Evolutionary conservation across 35 echinoderm and acorn worm species (phyloP).

Genomic region (Lytechinus variegatus): DNA sequence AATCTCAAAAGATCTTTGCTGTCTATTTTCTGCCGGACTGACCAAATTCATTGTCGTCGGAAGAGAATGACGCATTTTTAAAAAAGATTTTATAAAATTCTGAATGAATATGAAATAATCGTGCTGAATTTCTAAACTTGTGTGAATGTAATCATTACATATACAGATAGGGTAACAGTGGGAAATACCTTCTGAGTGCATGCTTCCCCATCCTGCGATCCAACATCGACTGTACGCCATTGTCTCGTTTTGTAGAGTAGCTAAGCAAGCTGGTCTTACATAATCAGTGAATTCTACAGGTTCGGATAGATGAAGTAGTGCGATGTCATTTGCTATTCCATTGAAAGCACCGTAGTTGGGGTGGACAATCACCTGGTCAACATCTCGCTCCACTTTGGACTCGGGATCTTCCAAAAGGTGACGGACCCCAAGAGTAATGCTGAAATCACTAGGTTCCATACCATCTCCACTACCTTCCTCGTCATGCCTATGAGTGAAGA

Average conservation of each 20-base stretch:
- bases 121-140: too few species aligned
- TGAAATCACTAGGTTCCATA: not conserved
- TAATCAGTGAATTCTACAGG: conserved; percentile 65
- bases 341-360: not conserved
- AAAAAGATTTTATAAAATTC: too few species aligned
- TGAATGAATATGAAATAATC: too few species aligned
- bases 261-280: conserved; percentile 67
- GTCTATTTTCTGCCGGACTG: too few species aligned
- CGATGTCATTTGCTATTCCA: not conserved
- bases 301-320: conserved; percentile 63
- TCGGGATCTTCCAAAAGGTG: not conserved
- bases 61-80: too few species aligned
- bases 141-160: too few species aligned
- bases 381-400: not conserved
- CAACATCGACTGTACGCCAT: conserved; percentile 37
- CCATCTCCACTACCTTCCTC: not conserved
- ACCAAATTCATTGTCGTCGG: too few species aligned
- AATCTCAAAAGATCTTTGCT: too few species aligned
- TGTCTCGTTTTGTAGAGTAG: conserved; percentile 43
- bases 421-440: not conserved
- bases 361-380: not conserved
- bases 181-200: not conserved
- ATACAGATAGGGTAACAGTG: too few species aligned
- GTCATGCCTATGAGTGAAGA: not conserved
- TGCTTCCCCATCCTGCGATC: conserved; percentile 82